Base-by-base conservation (phyloP, 2,888 invertebrate genomes). In the Uloborus plumipes region DNA sequence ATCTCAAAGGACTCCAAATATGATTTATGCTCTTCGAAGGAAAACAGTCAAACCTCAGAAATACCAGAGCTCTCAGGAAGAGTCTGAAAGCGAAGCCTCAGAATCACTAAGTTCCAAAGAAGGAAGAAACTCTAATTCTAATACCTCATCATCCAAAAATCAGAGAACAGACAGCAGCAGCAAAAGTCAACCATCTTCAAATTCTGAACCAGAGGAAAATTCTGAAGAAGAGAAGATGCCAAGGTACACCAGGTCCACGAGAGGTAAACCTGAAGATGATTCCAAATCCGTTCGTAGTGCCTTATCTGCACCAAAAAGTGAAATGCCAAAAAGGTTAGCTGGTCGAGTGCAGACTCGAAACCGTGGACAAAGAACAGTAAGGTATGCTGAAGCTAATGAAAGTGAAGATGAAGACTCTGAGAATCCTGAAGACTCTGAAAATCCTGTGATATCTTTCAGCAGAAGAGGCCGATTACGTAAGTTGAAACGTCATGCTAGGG, bases 381-480 rank as follows among this genome's bases (percentile, higher is more conserved):
- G 85, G 18, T 90, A 89, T 84, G 86, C 84, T 11, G 88, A 89
- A 85, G 85, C 58, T 22, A n/a, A 55, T 26, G 87, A 87, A 20
- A 85, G 85, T 53, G 86, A 84, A 64, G n/a, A 64, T 67, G 47
- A 79, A 80, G 51, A 64, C 39, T 75, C 81, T 11, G 66, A 72
- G 20, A 69, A 58, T 50, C 85, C 77, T n/a, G 80, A 86, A 18
- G 86, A 86, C 55, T 86, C 87, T 72, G 86, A 85, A 16, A 74
- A 69, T 58, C 85, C 75, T 13, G 51, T 71, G 61, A 66, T 84
- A 14, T 81, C 83, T 26, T 92, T 93, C 50, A 94, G 94, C 88
- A 95, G 95, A 87, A 92, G 96, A 72, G 96, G 97, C 2, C 92
- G 96, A 59, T 92, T 96, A 76, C 92, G 96, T 72, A 94, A 93